A percentile compares a stretch with the other conserved stretches of the same genome.
Conservation (phyloP, 2,888 invertebrate genomes). For the Pyralis farinalis region DNA sequence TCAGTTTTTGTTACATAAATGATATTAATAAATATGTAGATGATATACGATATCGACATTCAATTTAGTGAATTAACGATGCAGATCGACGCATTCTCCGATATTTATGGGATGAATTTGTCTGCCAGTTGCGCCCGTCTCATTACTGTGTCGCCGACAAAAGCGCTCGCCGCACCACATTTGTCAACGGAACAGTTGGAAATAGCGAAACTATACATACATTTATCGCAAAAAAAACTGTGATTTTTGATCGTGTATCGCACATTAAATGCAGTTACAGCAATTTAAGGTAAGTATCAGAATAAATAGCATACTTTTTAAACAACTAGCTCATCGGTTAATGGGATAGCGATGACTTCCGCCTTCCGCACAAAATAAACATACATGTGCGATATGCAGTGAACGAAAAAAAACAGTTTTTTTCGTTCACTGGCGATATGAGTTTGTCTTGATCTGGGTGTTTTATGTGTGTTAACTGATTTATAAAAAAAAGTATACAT, state of each 20-base stretch:
- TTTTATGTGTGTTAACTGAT: no score
- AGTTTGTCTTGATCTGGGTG: no score
- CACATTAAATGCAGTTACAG: no score
- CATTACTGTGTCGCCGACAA: slow-evolving; percentile 70
- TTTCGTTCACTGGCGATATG: no score
- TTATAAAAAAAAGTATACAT: no score
- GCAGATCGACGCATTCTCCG: slow-evolving; percentile 63
- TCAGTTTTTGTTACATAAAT: slow-evolving; percentile 28
- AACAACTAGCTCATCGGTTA: no score
- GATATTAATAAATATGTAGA: slow-evolving; percentile 55
- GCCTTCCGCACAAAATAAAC: no score
- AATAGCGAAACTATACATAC: slow-evolving; percentile 58
- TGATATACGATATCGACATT: slow-evolving; percentile 68
- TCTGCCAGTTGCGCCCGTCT: slow-evolving; percentile 60
- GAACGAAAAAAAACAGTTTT: no score
- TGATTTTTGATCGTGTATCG: slow-evolving; percentile 34
- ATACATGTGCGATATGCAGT: no score
- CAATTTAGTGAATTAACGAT: slow-evolving; percentile 63
- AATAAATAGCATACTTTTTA: no score
- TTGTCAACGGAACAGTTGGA: slow-evolving; percentile 69
- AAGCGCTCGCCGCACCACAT: slow-evolving; percentile 48
- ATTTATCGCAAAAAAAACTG: slow-evolving; percentile 36
- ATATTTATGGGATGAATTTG: slow-evolving; percentile 77
- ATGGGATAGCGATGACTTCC: no score
- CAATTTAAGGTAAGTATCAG: no score